Evolutionary conservation across 2,797 vertebrate genomes (phyloP), one percentile per base, ranked within the genome.

Genomic region (Melanotaenia maccullochi): DNA sequence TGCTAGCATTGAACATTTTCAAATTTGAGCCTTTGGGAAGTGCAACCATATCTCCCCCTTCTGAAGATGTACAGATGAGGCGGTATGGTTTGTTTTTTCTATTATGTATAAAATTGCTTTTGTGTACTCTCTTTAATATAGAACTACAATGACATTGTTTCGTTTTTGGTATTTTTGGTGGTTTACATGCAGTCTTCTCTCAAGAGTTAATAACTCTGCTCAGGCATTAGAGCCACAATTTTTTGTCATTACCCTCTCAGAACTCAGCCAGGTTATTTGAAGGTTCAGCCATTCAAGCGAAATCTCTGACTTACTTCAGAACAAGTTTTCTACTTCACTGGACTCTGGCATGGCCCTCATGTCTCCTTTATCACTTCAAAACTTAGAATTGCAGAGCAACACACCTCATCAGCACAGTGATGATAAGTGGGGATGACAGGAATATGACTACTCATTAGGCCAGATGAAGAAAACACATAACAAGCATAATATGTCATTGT

Each of bases 311-410:
- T 73, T 28, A 63, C 81, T 85, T 93, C 70, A 85, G 66, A 87
- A 76, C 76, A 52, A 30, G 78, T 90, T 90, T 91, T 92, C 84
- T 83, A 74, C 84, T 78, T 87, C 65, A 81, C 72, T 82, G 72
- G 62, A 63, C 65, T 75, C 65, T 54, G 72, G 59, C 28, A 35
- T 60, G 62, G 18, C 68, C 40, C 64, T 78, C 58, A 25, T 62
- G 44, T 49, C 35, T 68, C 33, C 36, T 55, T 54, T 55, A 68
- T 81, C 65, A 82, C 71, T 82, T 74, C 14, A 67, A 36, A 79
- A 76, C 60, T 59, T 67, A 28, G 56, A 44, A 70, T 80, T 72
- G 68, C 63, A 76, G 73, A 42, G 40, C 62, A 76, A 42, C 56
- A 55, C 66, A 68, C 65, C 49, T 80, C 60, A 71, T 83, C 71